Evolutionary conservation across 2,113 vertebrate genomes (phyloP).

Genomic region (Cacatua alba): DNA sequence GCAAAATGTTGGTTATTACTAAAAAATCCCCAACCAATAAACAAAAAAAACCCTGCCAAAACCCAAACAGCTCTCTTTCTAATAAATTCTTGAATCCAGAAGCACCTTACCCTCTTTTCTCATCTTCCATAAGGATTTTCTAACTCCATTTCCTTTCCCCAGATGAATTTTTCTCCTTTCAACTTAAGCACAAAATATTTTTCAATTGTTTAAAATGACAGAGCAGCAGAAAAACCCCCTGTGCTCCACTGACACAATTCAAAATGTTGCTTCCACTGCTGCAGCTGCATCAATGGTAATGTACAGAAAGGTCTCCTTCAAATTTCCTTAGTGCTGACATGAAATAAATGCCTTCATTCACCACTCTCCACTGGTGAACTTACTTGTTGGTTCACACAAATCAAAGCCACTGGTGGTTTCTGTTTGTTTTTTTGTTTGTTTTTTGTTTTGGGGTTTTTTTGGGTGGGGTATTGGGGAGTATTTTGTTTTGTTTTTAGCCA

Average conservation of each 20-base stretch:
- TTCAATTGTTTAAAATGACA: not conserved
- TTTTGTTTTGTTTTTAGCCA: not conserved
- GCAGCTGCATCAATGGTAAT: not conserved
- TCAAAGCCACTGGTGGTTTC: not conserved
- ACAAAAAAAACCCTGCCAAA: not conserved
- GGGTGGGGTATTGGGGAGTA: not conserved
- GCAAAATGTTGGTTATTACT: not conserved
- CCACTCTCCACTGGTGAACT: not conserved
- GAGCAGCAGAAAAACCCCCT: not conserved
- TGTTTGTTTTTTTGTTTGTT: not conserved
- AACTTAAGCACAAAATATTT: not conserved
- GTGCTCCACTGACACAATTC: not conserved
- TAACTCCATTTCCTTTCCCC: not conserved
- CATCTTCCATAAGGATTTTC: not conserved
- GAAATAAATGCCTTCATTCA: not conserved
- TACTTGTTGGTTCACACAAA: not conserved
- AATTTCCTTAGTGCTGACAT: not conserved
- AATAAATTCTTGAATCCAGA: not conserved
- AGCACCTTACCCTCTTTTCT: not conserved
- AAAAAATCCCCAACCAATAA: not conserved
- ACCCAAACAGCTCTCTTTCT: not conserved
- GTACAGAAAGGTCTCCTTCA: not conserved
- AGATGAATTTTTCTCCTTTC: not conserved
- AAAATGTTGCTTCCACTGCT: not conserved
- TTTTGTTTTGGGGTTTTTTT: not conserved